These are phyloP conservation scores for Nipponacmea schrenckii DNA, from an alignment of 2,888 invertebrate genomes.

Conservation along the genomic window DNA sequence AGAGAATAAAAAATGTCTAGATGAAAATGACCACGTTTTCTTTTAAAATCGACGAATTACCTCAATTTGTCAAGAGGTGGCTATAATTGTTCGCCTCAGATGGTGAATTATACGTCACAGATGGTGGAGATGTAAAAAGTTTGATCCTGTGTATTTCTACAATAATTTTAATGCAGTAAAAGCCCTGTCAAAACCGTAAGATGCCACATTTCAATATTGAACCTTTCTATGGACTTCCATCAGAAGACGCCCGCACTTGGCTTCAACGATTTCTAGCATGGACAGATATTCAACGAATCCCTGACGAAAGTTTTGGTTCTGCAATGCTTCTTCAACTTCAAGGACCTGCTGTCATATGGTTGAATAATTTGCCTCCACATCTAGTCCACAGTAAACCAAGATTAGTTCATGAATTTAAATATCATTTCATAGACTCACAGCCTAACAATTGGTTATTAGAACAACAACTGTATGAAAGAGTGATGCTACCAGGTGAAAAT, in stretches of 20 bases:
- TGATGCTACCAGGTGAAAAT: neutral
- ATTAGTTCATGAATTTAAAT: neutral
- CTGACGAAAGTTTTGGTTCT: neutral
- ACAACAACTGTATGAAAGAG: neutral
- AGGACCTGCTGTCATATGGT: conserved; percentile 7
- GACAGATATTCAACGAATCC: neutral
- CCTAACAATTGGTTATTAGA: neutral
- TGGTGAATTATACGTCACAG: too few relatives aligned
- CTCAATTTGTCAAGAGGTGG: too few relatives aligned
- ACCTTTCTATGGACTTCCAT: neutral
- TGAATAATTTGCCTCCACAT: neutral
- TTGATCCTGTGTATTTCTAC: too few relatives aligned
- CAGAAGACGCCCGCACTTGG: neutral
- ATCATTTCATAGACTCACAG: neutral
- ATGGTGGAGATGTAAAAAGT: too few relatives aligned
- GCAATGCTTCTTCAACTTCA: neutral
- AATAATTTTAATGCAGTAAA: too few relatives aligned
- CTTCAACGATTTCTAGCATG: conserved; percentile 9
- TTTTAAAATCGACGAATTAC: too few relatives aligned
- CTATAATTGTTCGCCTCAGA: too few relatives aligned
- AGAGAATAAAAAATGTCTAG: too few relatives aligned
- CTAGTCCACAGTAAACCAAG: neutral
- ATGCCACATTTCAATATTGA: neutral
- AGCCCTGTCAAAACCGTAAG: too few relatives aligned
- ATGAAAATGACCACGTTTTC: too few relatives aligned